These are phyloP conservation scores for Hafferia zeledoni DNA, from an alignment of 2,797 vertebrate genomes.

Conservation along the genomic window DNA sequence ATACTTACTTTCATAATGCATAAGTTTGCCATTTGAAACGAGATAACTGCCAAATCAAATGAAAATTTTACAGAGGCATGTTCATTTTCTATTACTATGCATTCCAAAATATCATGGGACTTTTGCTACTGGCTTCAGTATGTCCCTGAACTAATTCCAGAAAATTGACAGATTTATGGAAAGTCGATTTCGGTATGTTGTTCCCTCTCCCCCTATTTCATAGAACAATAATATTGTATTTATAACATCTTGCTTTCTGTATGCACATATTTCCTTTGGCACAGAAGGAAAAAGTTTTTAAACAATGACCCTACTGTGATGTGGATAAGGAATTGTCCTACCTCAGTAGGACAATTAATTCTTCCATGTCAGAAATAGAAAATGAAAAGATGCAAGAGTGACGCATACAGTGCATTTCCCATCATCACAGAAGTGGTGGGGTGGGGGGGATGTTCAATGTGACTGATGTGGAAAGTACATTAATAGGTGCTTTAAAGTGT, in stretches of 20 bases:
- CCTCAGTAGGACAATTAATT: neutral
- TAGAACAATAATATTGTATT: neutral
- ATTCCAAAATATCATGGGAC: neutral
- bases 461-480: neutral
- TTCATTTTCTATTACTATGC: neutral
- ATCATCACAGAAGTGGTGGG: neutral
- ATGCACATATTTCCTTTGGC: conserved; percentile 15
- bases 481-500: neutral
- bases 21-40: neutral
- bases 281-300: neutral
- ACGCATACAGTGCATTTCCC: neutral
- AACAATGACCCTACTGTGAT: neutral
- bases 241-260: neutral
- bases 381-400: neutral
- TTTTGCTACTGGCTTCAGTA: neutral
- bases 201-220: neutral
- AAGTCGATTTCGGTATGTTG: neutral
- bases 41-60: neutral
- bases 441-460: neutral
- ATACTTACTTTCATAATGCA: neutral
- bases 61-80: neutral
- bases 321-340: neutral
- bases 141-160: neutral
- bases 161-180: conserved; percentile 10
- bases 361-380: neutral